These are phyloP conservation scores for Betta splendens DNA, from an alignment of 2,797 vertebrate species.

Conservation along the genomic window DNA sequence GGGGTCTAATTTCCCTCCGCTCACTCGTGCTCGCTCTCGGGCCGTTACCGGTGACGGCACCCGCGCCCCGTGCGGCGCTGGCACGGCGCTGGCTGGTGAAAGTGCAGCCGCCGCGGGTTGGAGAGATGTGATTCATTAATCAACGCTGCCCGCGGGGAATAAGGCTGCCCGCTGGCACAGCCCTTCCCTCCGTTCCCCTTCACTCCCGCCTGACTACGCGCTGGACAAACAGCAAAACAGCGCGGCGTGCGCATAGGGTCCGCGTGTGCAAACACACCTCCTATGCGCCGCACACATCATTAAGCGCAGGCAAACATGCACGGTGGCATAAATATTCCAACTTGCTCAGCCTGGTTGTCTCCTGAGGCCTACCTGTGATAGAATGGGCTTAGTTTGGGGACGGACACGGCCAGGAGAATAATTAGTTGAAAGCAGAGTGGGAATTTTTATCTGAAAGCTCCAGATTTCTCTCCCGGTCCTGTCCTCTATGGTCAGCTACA, in stretches of 20 bases:
- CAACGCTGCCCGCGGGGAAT: constrained; percentile 67
- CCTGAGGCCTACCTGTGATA: constrained; percentile 68
- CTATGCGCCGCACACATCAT: constrained; percentile 48
- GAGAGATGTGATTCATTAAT: constrained; percentile 81
- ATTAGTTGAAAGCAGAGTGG: constrained; percentile 75
- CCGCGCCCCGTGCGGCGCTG: constrained; percentile 58
- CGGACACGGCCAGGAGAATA: constrained; percentile 62
- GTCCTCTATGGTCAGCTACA: constrained; percentile 57
- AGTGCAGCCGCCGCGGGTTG: constrained; percentile 69
- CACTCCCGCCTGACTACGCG: constrained; percentile 48
- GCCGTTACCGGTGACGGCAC: constrained; percentile 52
- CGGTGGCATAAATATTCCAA: constrained; percentile 69
- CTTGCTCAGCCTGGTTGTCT: constrained; percentile 66
- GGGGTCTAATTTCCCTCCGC: constrained; percentile 49
- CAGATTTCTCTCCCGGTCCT: constrained; percentile 68
- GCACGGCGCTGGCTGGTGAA: no score
- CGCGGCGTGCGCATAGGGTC: constrained; percentile 37
- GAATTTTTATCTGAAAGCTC: constrained; percentile 76
- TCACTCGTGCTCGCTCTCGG: constrained; percentile 43
- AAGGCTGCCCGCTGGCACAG: constrained; percentile 57
- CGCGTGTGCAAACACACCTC: constrained; percentile 38
- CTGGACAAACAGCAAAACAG: constrained; percentile 68
- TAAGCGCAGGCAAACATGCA: constrained; percentile 45
- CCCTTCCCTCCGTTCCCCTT: constrained; percentile 42
- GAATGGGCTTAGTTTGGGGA: constrained; percentile 66